phyloP scores from a whole-genome alignment of 2,113 vertebrate species.

The Phodopus roborovskii region DNA sequence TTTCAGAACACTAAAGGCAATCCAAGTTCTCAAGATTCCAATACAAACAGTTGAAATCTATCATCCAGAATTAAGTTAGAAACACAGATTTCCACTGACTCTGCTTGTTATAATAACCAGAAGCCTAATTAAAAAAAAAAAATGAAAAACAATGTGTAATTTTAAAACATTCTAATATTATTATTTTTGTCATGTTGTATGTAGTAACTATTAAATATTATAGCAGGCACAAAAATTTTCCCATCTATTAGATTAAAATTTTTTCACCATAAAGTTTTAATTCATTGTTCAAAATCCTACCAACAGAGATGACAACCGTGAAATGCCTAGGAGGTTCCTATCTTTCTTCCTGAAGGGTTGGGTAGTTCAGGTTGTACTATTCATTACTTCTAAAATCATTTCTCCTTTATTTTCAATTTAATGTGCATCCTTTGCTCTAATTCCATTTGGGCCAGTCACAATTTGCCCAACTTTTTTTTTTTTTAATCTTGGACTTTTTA shows the following conservation, averaged over 20 bases:
- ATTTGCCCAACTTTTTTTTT: neutral
- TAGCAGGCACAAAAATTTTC: neutral
- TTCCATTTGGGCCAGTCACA: neutral
- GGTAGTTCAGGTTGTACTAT: neutral
- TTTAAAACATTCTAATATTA: slow-evolving; percentile 10
- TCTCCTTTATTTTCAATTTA: neutral
- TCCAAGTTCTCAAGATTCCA: neutral
- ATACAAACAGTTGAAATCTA: neutral
- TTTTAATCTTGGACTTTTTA: neutral
- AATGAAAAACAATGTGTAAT: neutral
- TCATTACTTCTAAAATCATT: neutral
- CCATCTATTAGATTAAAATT: neutral
- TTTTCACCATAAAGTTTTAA: too few relatives aligned
- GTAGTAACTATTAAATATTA: slow-evolving; percentile 22
- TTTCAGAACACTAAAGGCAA: neutral
- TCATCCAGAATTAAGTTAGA: neutral
- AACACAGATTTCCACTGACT: slow-evolving; percentile 8
- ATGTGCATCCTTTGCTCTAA: slow-evolving; percentile 11
- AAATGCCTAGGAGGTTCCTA: neutral
- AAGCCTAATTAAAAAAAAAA: neutral
- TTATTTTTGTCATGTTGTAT: neutral
- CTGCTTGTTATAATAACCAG: neutral
- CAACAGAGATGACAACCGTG: neutral
- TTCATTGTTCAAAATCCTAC: neutral
- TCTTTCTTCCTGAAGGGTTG: neutral